Conservation (phyloP, 35 echinoderm and acorn worm genomes). For the Anneissia japonica region DNA sequence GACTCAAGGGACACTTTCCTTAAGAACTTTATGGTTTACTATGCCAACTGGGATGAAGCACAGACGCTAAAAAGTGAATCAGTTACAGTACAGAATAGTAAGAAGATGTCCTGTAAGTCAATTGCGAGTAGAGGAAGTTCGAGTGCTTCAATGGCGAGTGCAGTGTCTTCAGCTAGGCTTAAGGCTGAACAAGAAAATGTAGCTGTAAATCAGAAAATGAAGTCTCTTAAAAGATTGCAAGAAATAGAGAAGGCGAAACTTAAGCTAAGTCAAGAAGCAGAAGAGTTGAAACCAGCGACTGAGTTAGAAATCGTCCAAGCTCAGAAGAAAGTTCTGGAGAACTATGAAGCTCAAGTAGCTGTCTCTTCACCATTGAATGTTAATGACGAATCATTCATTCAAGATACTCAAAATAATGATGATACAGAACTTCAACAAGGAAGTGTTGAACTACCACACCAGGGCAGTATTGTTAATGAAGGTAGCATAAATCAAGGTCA, state of each 20-base stretch:
- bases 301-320: no score
- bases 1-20: background rate
- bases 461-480: no score
- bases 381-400: no score
- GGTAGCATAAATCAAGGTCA: no score
- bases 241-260: background rate
- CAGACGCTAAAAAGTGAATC: background rate
- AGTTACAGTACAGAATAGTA: background rate
- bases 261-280: no score
- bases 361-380: no score
- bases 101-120: background rate
- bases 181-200: background rate
- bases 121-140: background rate
- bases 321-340: no score
- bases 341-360: no score
- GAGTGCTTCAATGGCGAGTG: background rate
- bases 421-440: no score
- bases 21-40: constrained; percentile 7
- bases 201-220: background rate
- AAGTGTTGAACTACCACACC: no score
- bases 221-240: background rate
- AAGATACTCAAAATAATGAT: no score
- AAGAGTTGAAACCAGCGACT: no score
- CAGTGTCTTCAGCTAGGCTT: background rate
- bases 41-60: background rate